Evolutionary conservation across 2,113 vertebrate genomes (phyloP), one percentile per base, ranked within the genome.

Genomic region (Corythoichthys intestinalis): DNA sequence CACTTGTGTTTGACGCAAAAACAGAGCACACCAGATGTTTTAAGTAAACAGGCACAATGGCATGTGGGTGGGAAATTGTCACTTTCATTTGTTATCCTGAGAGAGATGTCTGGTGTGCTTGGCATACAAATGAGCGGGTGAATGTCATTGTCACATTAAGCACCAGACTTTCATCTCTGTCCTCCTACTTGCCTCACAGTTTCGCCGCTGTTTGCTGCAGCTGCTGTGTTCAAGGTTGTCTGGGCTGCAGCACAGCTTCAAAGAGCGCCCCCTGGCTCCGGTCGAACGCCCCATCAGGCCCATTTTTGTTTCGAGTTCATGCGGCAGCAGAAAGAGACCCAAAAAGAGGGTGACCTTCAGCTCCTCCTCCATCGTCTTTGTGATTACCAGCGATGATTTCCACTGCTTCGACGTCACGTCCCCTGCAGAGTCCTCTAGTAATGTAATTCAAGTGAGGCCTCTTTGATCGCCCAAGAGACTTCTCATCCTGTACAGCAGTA

Each of bases 321-420:
- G 84, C 17, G 64, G 89, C 12, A 78, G 72, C 6, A 75, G 88
- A 28, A 82, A 91, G 69, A 90, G 93, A 13, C 94, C 94, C 70
- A 98, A 97, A 82, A 97, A 96, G 90, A 95, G 92, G 89, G 94
- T 96, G 80, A 96, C 94, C 65, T 98, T 98, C 78, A 97, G 90
- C 81, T 93, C 93, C 59, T 97, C 95, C 44, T 97, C 95, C 39
- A 90, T 97, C 0, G 93, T 97, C 74, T 98, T 96, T 86, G 93
- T 97, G 79, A 96, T 98, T 75, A 90, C 93, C 76, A 93, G 89
- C 72, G 90, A 96, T 52, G 93, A 97, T 65, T 78, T 93, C 7
- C 80, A 88, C 4, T 86, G 94, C 38, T 72, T 90, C 34, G 92
- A 92, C 3, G 74, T 92, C 38, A 83, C 77, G 61, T 89, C 88